Evolutionary conservation across 2,888 invertebrate species (phyloP).

Genomic region (Leucania comma): DNA sequence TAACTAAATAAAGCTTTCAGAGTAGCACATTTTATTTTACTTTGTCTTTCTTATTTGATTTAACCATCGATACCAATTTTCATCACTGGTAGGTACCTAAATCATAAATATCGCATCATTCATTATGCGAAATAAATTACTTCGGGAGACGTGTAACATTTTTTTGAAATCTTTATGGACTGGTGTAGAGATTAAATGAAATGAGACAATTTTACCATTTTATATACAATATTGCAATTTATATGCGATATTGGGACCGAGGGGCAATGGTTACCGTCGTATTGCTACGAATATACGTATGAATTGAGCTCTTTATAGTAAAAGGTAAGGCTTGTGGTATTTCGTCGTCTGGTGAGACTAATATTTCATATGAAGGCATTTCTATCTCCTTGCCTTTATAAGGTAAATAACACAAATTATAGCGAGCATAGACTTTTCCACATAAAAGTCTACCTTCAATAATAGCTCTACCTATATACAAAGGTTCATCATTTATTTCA

Average conservation of each 20-base stretch:
- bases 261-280: neutral
- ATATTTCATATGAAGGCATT: constrained; percentile 69
- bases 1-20: too few relatives aligned
- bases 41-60: too few relatives aligned
- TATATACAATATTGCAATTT: too few relatives aligned
- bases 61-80: too few relatives aligned
- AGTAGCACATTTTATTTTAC: too few relatives aligned
- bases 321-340: constrained; percentile 39
- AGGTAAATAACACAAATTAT: constrained; percentile 93
- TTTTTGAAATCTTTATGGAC: too few relatives aligned
- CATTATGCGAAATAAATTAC: too few relatives aligned
- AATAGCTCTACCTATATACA: constrained; percentile 92
- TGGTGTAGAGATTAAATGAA: too few relatives aligned
- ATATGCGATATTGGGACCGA: neutral
- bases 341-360: constrained; percentile 56
- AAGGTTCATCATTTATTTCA: constrained; percentile 81
- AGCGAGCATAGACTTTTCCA: constrained; percentile 92
- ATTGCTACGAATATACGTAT: neutral
- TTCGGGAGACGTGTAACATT: too few relatives aligned
- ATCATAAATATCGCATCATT: too few relatives aligned
- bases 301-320: neutral
- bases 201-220: too few relatives aligned
- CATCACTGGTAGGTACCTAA: too few relatives aligned
- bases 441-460: constrained; percentile 93
- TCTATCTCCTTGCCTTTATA: constrained; percentile 76